Base-by-base conservation (phyloP, 2,113 vertebrate species). In the Sula dactylatra region DNA sequence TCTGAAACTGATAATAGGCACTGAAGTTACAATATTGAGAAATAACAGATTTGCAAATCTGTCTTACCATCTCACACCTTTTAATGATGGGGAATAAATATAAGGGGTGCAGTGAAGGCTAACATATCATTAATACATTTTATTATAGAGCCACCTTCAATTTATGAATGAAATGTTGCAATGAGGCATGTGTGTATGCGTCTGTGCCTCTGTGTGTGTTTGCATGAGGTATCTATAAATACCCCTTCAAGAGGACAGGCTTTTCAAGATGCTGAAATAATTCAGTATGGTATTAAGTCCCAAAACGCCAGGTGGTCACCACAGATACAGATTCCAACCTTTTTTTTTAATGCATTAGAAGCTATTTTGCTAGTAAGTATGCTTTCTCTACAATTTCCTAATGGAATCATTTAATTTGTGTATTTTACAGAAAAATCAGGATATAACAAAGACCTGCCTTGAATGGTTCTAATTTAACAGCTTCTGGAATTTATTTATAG, bases 401-500 rank as follows among this genome's bases (percentile, higher is more conserved):
- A 67, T 70, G 82, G 47, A 91, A 82, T 78, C 2, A 64, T 70
- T 90, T 95, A 62, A 94, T 94, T 82, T 95, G 61, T 5, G 1
- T 83, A 76, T 64, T 91, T 96, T 77, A 36, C 78, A 77, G 69
- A 95, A 96, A 95, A 83, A 94, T 82, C 71, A 82, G 36, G 47
- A n/a, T 91, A 45, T 77, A 96, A 80, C 22, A 73, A 93, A 93
- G 44, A 93, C 29, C 58, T 96, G 36, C 64, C 65, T 82, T 73
- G 64, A 94, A 94, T 89, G 66, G 45, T 95, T 97, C 86, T 88
- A 93, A 95, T 97, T 97, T 96, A 91, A 54, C 24, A 20, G n/a
- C 69, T 97, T 96, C 88, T 97, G 91, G 82, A 95, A 88, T 96
- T 96, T 88, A 87, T 96, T 96, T 97, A n/a, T 85, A 84, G 62